A percentile compares a stretch with the other conserved stretches of the same genome.
Conservation (phyloP, 2,113 vertebrate species). For the Pogonocichla stellata region DNA sequence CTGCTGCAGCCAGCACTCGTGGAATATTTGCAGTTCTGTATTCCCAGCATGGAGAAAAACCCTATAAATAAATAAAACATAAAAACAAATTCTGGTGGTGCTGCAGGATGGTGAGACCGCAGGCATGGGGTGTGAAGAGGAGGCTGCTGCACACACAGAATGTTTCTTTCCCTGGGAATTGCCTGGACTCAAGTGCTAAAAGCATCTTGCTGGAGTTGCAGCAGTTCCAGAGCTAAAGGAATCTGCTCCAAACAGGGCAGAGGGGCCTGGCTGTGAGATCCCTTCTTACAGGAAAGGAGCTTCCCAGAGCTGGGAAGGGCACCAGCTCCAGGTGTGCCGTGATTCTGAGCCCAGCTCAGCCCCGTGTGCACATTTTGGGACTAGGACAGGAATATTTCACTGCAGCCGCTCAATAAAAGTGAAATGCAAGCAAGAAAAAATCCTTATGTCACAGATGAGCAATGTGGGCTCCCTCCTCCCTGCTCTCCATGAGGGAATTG, state of each 20-base stretch:
- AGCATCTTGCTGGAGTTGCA: not conserved
- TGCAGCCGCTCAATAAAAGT: not conserved
- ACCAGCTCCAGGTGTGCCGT: fast-evolving
- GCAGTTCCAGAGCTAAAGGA: not conserved
- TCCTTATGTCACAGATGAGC: not conserved
- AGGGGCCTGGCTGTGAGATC: not conserved
- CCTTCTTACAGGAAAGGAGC: not conserved
- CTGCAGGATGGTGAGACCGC: not conserved
- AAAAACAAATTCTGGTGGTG: not conserved
- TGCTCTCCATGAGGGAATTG: not conserved
- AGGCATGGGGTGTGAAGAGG: not conserved
- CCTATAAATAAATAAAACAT: not conserved
- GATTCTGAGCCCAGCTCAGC: not conserved
- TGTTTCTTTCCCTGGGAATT: not conserved
- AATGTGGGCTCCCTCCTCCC: not conserved
- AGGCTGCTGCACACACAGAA: fast-evolving
- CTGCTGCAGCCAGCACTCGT: not conserved
- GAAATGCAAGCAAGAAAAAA: not conserved
- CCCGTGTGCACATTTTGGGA: not conserved
- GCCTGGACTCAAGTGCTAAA: not conserved
- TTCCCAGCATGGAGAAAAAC: not conserved
- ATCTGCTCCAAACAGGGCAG: not conserved
- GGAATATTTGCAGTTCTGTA: not conserved
- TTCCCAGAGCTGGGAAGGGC: not conserved
- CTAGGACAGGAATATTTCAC: not conserved